phyloP scores from a whole-genome alignment of 2,888 invertebrate species.

The Leptothorax acervorum region DNA sequence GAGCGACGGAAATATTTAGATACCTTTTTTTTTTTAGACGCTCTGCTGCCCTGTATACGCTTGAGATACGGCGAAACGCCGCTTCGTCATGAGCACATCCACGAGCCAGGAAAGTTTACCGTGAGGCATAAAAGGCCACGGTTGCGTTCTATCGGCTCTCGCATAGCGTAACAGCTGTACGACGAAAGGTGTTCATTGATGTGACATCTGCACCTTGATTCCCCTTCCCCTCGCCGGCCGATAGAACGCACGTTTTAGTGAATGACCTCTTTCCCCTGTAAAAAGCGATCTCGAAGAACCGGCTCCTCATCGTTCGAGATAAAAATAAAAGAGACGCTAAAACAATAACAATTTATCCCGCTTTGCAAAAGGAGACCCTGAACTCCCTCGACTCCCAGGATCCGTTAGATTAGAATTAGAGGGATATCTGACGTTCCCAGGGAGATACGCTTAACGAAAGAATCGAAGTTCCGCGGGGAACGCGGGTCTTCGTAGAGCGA shows the following conservation, averaged over 20 bases:
- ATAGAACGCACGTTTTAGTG: conserved; percentile 64
- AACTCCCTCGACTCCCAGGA: not conserved
- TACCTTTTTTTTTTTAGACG: not conserved
- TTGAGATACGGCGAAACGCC: not conserved
- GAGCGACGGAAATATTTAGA: not conserved
- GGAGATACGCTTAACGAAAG: not conserved
- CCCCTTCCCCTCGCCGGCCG: conserved; percentile 18
- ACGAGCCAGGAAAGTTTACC: conserved; percentile 24
- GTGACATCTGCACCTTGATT: conserved; percentile 74
- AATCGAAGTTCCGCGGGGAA: not conserved
- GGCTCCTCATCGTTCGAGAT: conserved; percentile 7
- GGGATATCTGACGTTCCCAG: no score
- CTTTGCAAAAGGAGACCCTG: not conserved
- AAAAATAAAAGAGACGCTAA: not conserved
- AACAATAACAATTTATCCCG: conserved; percentile 5
- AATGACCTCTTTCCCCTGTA: conserved; percentile 53
- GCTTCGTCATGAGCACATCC: not conserved
- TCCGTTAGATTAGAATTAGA: not conserved
- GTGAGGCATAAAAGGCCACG: conserved; percentile 34
- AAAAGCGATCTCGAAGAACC: conserved; percentile 51
- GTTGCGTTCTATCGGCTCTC: conserved; percentile 44
- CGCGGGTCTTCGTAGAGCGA: no score
- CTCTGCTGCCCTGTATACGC: not conserved
- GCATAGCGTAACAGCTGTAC: conserved; percentile 71
- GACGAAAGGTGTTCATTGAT: conserved; percentile 73